Conservation (phyloP, 2,113 vertebrate genomes). For the Egretta garzetta region DNA sequence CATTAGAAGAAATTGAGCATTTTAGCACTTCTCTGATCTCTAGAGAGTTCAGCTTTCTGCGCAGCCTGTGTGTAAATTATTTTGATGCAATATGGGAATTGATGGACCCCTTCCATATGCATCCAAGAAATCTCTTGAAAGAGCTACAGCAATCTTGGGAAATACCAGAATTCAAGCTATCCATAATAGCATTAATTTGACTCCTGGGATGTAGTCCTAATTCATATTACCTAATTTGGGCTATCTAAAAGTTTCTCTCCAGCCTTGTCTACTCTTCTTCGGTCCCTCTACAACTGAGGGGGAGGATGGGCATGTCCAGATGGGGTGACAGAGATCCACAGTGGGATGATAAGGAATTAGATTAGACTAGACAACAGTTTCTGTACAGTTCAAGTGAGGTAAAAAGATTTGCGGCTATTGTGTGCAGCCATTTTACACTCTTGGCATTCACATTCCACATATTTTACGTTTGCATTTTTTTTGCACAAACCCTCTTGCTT, state of each 20-base stretch:
- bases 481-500: neutral
- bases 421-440: neutral
- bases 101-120: neutral
- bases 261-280: neutral
- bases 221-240: neutral
- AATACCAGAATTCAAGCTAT: neutral
- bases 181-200: neutral
- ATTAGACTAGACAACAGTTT: neutral
- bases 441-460: neutral
- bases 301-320: neutral
- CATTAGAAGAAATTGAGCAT: neutral
- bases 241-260: neutral
- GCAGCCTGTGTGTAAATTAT: neutral
- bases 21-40: neutral
- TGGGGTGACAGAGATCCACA: neutral
- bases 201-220: neutral
- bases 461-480: neutral
- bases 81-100: neutral
- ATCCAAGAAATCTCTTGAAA: conserved; percentile 22
- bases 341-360: neutral
- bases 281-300: neutral
- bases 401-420: neutral
- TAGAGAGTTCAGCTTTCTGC: neutral
- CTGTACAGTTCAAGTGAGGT: neutral
- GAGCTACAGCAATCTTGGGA: neutral